Evolutionary conservation across 2,888 invertebrate species (phyloP).

Genomic region (Minunthozetes semirufus): DNA sequence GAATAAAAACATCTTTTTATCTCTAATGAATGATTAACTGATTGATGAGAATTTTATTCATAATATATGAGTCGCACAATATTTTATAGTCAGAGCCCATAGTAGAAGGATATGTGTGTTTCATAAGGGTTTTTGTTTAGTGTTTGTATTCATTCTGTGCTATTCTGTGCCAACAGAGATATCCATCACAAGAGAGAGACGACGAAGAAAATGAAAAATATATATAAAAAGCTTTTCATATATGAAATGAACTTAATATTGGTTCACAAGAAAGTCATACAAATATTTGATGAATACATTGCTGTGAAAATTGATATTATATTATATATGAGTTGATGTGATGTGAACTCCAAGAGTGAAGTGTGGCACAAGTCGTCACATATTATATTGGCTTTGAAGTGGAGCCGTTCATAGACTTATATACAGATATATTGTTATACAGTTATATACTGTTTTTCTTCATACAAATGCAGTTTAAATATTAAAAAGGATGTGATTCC

Average conservation of each 20-base stretch:
- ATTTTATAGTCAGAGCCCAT: background rate
- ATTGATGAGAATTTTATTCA: constrained; percentile 14
- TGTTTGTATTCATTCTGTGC: background rate
- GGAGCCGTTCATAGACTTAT: too few relatives aligned
- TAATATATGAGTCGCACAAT: background rate
- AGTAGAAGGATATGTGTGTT: background rate
- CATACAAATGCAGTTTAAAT: background rate
- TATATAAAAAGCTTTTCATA: background rate
- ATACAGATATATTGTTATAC: background rate
- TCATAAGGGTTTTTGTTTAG: background rate
- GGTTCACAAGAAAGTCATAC: background rate
- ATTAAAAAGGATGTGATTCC: constrained; percentile 9
- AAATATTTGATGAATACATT: constrained; percentile 27
- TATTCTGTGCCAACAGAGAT: background rate
- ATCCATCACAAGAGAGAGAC: background rate
- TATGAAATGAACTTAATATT: background rate
- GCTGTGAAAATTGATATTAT: constrained; percentile 20
- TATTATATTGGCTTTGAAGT: background rate
- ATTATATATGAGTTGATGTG: background rate
- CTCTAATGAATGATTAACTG: constrained; percentile 17
- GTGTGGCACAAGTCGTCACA: constrained; percentile 8
- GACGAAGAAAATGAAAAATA: background rate
- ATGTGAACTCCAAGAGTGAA: background rate
- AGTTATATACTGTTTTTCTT: background rate
- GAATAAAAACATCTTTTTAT: background rate